A percentile compares a stretch with the other conserved stretches of the same genome.
These are phyloP conservation scores for Cantharis rufa DNA, from an alignment of 2,888 invertebrate species.

Conservation along the genomic window DNA sequence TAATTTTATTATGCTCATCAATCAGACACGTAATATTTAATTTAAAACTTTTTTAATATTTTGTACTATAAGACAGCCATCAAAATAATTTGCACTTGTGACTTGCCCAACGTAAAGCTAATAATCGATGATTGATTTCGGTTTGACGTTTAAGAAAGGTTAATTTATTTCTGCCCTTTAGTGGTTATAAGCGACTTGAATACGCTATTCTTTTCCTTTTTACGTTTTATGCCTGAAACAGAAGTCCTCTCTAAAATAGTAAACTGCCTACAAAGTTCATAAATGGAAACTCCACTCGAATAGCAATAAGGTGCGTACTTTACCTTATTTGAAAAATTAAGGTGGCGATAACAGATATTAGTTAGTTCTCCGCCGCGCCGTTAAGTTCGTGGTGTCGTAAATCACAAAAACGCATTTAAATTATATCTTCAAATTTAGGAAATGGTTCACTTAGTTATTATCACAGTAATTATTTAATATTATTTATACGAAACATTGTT, in stretches of 20 bases:
- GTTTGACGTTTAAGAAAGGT: not conserved
- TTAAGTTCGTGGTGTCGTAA: not conserved
- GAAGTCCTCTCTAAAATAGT: not conserved
- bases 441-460: not conserved
- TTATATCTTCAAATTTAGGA: not conserved
- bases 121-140: not conserved
- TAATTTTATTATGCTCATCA: not conserved
- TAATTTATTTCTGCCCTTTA: not conserved
- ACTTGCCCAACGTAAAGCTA: not conserved
- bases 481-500: not conserved
- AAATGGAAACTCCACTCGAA: not conserved
- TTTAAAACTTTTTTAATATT: not conserved
- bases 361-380: not conserved
- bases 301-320: not conserved
- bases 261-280: not conserved
- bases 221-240: not conserved
- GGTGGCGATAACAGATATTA: not conserved
- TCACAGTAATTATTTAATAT: not conserved
- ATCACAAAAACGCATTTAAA: not conserved
- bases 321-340: not conserved
- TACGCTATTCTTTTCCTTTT: not conserved
- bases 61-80: not conserved
- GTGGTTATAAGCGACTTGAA: not conserved
- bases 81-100: not conserved
- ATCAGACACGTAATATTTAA: not conserved